Evolutionary conservation across 2,888 invertebrate species (phyloP).

Genomic region (Osmoderma eremita): DNA sequence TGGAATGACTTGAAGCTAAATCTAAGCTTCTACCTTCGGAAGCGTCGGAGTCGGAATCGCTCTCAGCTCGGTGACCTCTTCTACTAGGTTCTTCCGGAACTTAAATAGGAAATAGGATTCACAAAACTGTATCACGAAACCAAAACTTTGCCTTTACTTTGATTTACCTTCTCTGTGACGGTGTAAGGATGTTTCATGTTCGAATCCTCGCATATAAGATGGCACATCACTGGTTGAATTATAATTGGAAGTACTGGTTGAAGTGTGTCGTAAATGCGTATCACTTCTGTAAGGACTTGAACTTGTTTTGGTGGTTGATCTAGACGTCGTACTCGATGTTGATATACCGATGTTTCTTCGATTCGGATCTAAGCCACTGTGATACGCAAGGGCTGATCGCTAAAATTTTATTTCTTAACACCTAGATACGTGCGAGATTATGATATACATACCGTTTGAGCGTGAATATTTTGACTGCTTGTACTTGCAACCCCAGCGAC

Average conservation of each 20-base stretch:
- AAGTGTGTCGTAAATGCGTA: slow-evolving; percentile 83
- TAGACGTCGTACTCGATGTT: slow-evolving; percentile 92
- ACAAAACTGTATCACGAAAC: not conserved
- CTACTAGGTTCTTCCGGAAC: slow-evolving; percentile 56
- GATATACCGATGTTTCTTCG: slow-evolving; percentile 90
- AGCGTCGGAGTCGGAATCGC: slow-evolving; percentile 82
- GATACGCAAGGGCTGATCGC: slow-evolving; percentile 86
- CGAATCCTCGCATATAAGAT: slow-evolving; percentile 74
- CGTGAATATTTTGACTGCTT: slow-evolving; percentile 80
- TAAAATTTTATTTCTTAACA: slow-evolving; percentile 50
- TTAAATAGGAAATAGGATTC: not conserved
- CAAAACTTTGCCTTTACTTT: too few relatives aligned
- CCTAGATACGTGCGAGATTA: not conserved
- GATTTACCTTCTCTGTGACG: slow-evolving; percentile 66
- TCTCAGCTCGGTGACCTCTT: slow-evolving; percentile 62
- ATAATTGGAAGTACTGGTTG: slow-evolving; percentile 88
- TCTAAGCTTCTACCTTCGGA: slow-evolving; percentile 85
- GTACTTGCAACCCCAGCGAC: slow-evolving; percentile 72
- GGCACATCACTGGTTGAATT: slow-evolving; percentile 83
- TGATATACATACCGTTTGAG: slow-evolving; percentile 65
- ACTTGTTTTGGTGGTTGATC: slow-evolving; percentile 93
- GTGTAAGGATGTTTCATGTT: slow-evolving; percentile 68
- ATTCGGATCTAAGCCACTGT: slow-evolving; percentile 72
- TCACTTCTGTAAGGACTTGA: slow-evolving; percentile 92
- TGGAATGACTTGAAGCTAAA: slow-evolving; percentile 94